These are phyloP conservation scores for Ariopsis seemanni DNA, from an alignment of 2,113 vertebrate species.

Conservation along the genomic window DNA sequence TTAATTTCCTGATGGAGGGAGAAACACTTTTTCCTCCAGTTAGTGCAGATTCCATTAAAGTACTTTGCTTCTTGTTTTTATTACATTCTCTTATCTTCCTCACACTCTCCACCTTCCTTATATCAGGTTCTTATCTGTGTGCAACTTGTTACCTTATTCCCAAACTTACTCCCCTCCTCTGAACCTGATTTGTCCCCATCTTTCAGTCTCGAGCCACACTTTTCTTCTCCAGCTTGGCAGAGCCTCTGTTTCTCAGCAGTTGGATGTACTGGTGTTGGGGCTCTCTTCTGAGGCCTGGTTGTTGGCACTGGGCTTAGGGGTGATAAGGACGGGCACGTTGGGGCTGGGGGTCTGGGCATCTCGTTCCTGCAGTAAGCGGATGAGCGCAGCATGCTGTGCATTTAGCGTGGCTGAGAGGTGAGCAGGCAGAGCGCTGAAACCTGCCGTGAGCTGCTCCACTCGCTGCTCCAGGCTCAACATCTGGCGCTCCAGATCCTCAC, in stretches of 20 bases:
- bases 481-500: conserved; percentile 96
- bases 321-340: conserved; percentile 40
- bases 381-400: conserved; percentile 90
- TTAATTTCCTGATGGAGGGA: conserved; percentile 74
- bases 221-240: conserved; percentile 30
- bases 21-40: conserved; percentile 64
- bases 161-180: neutral
- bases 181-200: conserved; percentile 14
- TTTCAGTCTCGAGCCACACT: conserved; percentile 43
- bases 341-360: conserved; percentile 60
- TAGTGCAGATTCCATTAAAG: conserved; percentile 69
- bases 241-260: conserved; percentile 77
- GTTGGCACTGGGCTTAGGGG: conserved; percentile 43
- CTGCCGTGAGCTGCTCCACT: conserved; percentile 88
- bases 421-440: conserved; percentile 85
- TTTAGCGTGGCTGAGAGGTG: conserved; percentile 88
- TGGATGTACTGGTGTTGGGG: conserved; percentile 87
- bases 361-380: conserved; percentile 81
- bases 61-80: conserved; percentile 64
- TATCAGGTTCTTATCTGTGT: conserved; percentile 53
- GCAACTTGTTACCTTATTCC: conserved; percentile 37
- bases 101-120: conserved; percentile 28
- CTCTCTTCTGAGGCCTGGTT: conserved; percentile 78
- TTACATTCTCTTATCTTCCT: conserved; percentile 62
- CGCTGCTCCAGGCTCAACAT: conserved; percentile 91